These are phyloP conservation scores for Odontocerum albicorne DNA, from an alignment of 2,888 invertebrate genomes.

Conservation along the genomic window DNA sequence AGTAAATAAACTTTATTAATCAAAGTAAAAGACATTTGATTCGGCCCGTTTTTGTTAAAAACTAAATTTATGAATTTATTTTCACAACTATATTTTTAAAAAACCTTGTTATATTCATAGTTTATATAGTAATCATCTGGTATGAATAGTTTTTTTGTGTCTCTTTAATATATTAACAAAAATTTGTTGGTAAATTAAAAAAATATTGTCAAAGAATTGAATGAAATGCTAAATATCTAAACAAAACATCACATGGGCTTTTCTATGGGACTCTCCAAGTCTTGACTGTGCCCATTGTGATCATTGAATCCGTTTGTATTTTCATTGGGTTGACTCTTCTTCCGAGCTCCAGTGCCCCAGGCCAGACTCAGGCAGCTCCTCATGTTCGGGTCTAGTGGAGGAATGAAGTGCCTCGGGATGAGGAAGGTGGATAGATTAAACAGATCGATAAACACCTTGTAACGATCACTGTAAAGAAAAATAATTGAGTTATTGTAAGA, in stretches of 20 bases:
- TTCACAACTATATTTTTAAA: too few species aligned
- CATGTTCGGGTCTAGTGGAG: conserved; percentile 83
- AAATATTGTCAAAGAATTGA: too few species aligned
- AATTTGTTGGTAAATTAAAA: too few species aligned
- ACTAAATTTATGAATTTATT: too few species aligned
- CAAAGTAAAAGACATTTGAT: too few species aligned
- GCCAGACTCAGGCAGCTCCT: conserved; percentile 68
- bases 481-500: conserved; percentile 6
- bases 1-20: too few species aligned
- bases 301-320: conserved; percentile 22
- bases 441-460: conserved; percentile 96
- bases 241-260: conserved; percentile 37
- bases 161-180: too few species aligned
- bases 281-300: conserved; percentile 27
- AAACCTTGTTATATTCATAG: too few species aligned
- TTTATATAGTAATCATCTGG: too few species aligned
- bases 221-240: background rate
- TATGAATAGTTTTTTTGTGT: too few species aligned
- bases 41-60: too few species aligned
- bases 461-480: conserved; percentile 80
- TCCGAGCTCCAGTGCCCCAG: conserved; percentile 47
- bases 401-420: conserved; percentile 88
- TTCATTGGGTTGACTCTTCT: too few species aligned
- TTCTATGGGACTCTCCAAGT: conserved; percentile 41
- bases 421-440: conserved; percentile 97